Percentiles rank a stretch among this genome's conserved stretches.
Conservation (phyloP, 2,797 vertebrate genomes). For the Monodelphis domestica region DNA sequence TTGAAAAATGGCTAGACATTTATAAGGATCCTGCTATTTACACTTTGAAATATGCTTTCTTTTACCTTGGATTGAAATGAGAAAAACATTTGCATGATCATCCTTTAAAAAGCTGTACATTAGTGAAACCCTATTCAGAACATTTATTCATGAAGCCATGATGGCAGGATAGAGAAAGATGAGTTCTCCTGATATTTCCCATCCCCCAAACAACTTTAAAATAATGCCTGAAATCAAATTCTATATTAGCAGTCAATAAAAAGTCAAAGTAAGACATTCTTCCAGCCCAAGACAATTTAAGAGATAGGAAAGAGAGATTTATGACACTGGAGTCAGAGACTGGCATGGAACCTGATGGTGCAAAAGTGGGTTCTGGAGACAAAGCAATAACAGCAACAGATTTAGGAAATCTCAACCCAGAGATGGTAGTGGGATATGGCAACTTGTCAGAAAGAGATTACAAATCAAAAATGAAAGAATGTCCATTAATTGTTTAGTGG, state of each 20-base stretch:
- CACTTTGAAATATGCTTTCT: not conserved
- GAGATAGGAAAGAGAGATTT: not conserved
- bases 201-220: not conserved
- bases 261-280: not conserved
- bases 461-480: too few relatives aligned
- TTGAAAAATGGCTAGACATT: not conserved
- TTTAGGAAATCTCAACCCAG: not conserved
- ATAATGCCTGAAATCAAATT: not conserved
- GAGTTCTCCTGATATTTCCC: not conserved
- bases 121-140: not conserved
- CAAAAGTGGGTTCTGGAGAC: too few relatives aligned
- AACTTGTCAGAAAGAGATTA: not conserved
- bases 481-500: not conserved
- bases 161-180: not conserved
- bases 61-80: not conserved
- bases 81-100: not conserved
- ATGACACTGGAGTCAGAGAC: not conserved
- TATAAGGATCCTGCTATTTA: not conserved
- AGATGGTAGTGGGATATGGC: fast-evolving
- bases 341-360: not conserved
- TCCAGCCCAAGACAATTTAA: not conserved
- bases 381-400: not conserved
- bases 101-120: not conserved
- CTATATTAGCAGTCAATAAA: not conserved
- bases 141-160: not conserved